Conservation (phyloP, 2,888 invertebrate genomes). For the Aporophyla nigra region DNA sequence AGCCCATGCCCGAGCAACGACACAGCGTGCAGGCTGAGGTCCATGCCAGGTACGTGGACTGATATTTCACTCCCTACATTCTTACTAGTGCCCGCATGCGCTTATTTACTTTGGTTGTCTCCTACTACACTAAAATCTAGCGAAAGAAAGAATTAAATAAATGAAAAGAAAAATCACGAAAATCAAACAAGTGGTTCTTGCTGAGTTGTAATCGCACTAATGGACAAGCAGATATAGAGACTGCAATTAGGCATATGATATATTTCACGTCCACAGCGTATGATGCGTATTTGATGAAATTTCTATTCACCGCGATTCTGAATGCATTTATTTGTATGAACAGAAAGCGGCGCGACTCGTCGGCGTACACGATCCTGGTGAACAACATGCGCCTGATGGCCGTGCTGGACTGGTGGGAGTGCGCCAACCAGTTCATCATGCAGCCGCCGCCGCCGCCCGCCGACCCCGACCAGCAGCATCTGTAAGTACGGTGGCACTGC, state of each 20-base stretch:
- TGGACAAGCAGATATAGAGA: background rate
- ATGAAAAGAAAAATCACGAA: background rate
- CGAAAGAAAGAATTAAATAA: background rate
- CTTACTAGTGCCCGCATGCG: background rate
- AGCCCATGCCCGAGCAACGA: constrained; percentile 92
- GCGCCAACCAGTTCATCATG: constrained; percentile 95
- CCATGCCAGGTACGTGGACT: constrained; percentile 89
- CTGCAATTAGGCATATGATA: background rate
- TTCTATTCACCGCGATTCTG: background rate
- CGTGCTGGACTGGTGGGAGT: constrained; percentile 98
- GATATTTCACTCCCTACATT: background rate
- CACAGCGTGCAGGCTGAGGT: constrained; percentile 94
- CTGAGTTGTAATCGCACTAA: background rate
- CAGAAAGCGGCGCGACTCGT: constrained; percentile 92
- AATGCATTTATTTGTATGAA: background rate
- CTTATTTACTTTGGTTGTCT: background rate
- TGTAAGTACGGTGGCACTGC: constrained; percentile 64
- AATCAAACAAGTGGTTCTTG: background rate
- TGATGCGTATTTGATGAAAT: background rate
- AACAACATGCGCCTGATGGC: constrained; percentile 99
- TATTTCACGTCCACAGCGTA: background rate
- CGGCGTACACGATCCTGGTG: constrained; percentile 96
- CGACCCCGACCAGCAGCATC: constrained; percentile 78
- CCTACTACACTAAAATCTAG: background rate
- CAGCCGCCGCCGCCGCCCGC: constrained; percentile 84